Base-by-base conservation (phyloP, 2,888 invertebrate species). In the Melieria crassipennis region DNA sequence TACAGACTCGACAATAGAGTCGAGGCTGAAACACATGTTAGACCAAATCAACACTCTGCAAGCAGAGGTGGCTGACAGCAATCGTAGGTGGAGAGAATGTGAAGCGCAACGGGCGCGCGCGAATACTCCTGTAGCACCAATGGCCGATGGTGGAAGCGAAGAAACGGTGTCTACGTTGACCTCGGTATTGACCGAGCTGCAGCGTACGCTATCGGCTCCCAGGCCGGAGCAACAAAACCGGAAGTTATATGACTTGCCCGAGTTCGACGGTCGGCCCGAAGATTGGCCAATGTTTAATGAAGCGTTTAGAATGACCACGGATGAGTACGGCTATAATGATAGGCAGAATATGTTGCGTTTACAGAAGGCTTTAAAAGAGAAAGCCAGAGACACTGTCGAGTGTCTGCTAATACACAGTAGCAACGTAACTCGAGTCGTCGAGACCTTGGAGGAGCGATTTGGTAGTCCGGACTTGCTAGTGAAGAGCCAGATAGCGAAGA, bases 311-410 rank as follows among this genome's bases (percentile, higher is more conserved):
- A 46, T 46, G 2, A 62, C 62, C 5, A 62, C 62, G 4, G n/a
- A 13, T 9, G 62, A 62, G 16, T 62, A 47, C 11, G 16, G 48
- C 7, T 62, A 62, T 10, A 64, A 30, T 7, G 69, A 69, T 11
- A 50, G 58, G 16, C 69, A 69, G 42, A 69, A 69, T 43, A 57
- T 64, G 62, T 16, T 69, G n/a, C 63, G 69, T n/a, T 7, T 69
- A 9, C 69, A 64, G n/a, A 64, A 69, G n/a, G 69, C 58, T 3
- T 10, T 57, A 4, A 69, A 64, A 46, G 69, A 58, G 6, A 64
- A 16, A 48, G 64, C 69, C 4, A 63, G 58, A n/a, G 64, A 69
- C 42, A 50, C 58, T 6, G 58, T 69, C 9, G 64, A 69, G 64
- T 64, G 63, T 16, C 64, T 64, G n/a, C n/a, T 69, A 5, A 58